These are phyloP conservation scores for rat (Rattus norvegicus) DNA, from an alignment of 2,113 vertebrate species.

Conservation along the genomic window DNA sequence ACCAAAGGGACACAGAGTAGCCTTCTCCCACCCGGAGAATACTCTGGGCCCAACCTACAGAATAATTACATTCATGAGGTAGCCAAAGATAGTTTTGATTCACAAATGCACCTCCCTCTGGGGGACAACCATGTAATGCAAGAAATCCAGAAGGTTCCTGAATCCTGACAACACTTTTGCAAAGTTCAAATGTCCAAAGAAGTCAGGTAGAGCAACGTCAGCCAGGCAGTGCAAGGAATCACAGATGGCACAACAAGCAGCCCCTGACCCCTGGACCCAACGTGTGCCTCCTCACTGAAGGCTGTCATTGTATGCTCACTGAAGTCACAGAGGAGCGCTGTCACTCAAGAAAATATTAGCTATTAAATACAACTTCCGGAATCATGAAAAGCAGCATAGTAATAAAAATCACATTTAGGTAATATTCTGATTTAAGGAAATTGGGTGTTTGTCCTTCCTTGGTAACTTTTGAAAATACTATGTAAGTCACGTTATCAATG, in stretches of 20 bases:
- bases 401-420: neutral
- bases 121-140: neutral
- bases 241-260: neutral
- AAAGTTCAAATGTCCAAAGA: neutral
- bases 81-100: neutral
- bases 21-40: neutral
- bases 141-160: neutral
- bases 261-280: too few species aligned
- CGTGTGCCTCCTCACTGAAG: neutral
- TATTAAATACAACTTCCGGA: neutral
- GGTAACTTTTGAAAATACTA: neutral
- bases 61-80: neutral
- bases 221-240: neutral
- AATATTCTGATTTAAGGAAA: neutral
- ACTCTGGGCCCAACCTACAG: neutral
- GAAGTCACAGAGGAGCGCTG: neutral
- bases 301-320: neutral
- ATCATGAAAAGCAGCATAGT: neutral
- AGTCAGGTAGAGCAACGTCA: neutral
- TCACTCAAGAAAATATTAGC: neutral
- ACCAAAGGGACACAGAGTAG: neutral
- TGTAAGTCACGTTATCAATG: fast-evolving
- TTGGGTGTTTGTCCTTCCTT: neutral
- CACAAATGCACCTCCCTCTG: neutral
- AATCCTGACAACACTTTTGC: neutral